Evolutionary conservation across 2,888 invertebrate species (phyloP).

Genomic region (Trichopoda pennipes): DNA sequence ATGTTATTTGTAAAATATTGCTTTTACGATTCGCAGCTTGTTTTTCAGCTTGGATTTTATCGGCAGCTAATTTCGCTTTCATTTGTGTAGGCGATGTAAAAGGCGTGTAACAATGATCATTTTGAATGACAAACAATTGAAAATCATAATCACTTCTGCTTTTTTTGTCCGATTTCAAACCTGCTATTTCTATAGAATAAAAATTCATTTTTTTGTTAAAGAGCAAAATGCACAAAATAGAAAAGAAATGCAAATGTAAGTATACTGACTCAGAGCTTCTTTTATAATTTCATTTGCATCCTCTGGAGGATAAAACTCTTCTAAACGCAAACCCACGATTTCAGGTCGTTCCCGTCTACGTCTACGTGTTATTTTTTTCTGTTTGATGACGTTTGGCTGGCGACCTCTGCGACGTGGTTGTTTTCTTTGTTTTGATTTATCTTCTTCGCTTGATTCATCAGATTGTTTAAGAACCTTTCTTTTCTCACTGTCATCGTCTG

Average conservation of each 20-base stretch:
- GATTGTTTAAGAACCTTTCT: constrained; percentile 72
- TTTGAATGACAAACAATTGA: constrained; percentile 82
- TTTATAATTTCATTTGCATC: constrained; percentile 81
- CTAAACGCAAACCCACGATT: constrained; percentile 85
- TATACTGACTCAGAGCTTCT: constrained; percentile 80
- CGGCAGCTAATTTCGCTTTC: constrained; percentile 73
- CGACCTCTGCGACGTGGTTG: constrained; percentile 42
- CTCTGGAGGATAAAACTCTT: constrained; percentile 84
- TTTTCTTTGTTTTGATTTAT: constrained; percentile 66
- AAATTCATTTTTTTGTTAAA: neutral
- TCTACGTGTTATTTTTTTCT: constrained; percentile 53
- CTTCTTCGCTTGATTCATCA: constrained; percentile 55
- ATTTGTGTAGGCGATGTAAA: constrained; percentile 85
- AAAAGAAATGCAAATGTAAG: neutral
- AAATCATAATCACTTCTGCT: constrained; percentile 79
- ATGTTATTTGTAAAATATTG: constrained; percentile 67
- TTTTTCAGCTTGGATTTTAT: constrained; percentile 73
- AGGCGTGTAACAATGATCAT: constrained; percentile 92
- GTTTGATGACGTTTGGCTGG: constrained; percentile 53
- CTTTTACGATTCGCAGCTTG: constrained; percentile 73
- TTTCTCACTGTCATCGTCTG: constrained; percentile 70
- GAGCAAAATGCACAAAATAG: neutral
- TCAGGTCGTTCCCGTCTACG: constrained; percentile 78
- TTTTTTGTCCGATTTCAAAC: constrained; percentile 76
- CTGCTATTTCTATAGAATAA: constrained; percentile 76